Evolutionary conservation across 2,888 invertebrate genomes (phyloP).

Genomic region (Chrysolina americana): DNA sequence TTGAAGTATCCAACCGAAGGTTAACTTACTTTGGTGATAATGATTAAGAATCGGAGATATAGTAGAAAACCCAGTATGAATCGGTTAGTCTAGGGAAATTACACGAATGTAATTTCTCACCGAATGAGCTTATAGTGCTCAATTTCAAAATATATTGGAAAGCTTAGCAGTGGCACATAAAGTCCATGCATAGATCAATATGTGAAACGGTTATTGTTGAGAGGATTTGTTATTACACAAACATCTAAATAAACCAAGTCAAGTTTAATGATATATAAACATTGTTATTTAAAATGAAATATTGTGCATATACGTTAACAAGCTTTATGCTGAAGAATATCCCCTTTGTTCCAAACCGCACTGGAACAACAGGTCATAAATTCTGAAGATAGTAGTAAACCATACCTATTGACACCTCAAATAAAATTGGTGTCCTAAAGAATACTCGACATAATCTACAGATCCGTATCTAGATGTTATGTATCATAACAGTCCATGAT

Average conservation of each 20-base stretch:
- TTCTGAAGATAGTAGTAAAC: conserved; percentile 67
- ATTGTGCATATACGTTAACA: conserved; percentile 68
- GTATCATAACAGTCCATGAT: not conserved
- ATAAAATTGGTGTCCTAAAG: conserved; percentile 68
- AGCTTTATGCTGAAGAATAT: conserved; percentile 68
- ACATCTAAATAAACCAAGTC: conserved; percentile 66
- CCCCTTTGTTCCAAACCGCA: conserved; percentile 68
- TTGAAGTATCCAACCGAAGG: too few relatives aligned
- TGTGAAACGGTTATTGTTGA: conserved; percentile 55
- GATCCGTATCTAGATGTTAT: conserved; percentile 53
- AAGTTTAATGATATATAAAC: conserved; percentile 68
- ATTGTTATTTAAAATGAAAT: conserved; percentile 69
- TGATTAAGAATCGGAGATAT: too few relatives aligned
- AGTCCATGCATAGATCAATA: conserved; percentile 47
- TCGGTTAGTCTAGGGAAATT: not conserved
- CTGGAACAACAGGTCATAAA: conserved; percentile 68
- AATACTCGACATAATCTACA: conserved; percentile 64
- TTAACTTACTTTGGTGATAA: too few relatives aligned
- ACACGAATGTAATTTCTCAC: conserved; percentile 2
- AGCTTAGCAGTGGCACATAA: conserved; percentile 39
- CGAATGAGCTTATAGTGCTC: conserved; percentile 28
- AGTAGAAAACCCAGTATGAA: not conserved
- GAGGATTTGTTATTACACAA: conserved; percentile 63
- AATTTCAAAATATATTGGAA: conserved; percentile 35
- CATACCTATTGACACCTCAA: conserved; percentile 68